These are phyloP conservation scores for Apamea anceps DNA, from an alignment of 2,888 invertebrate species.

Conservation along the genomic window DNA sequence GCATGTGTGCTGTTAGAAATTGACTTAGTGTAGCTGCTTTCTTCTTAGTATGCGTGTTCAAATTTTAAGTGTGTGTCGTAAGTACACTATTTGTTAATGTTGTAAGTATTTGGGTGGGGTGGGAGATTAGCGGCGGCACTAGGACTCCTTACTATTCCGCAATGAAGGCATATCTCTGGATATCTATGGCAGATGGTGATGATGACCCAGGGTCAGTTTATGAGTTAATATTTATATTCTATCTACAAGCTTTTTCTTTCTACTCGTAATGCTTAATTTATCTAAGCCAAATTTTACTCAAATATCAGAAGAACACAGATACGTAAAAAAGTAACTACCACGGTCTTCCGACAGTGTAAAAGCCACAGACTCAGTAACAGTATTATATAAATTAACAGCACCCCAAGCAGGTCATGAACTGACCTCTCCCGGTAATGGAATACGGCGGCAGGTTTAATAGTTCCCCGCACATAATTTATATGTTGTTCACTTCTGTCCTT, in stretches of 20 bases:
- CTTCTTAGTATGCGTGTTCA: no score
- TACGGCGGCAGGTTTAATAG: conserved; percentile 64
- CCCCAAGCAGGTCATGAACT: conserved; percentile 36
- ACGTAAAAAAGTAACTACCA: neutral
- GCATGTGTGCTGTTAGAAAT: no score
- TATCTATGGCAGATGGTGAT: no score
- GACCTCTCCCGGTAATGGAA: conserved; percentile 60
- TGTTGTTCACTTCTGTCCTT: conserved; percentile 56
- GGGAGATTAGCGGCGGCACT: no score
- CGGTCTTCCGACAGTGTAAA: neutral
- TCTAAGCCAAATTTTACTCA: neutral
- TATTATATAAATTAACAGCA: conserved; percentile 17
- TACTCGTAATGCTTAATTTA: neutral
- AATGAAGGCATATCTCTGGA: no score
- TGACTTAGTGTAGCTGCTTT: no score
- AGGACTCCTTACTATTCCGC: no score
- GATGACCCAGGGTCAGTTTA: no score
- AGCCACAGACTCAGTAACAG: conserved; percentile 22
- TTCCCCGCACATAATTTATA: conserved; percentile 59
- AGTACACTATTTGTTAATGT: no score
- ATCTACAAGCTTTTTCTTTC: neutral
- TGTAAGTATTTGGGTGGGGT: no score
- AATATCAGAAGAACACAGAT: neutral
- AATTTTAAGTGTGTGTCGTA: no score
- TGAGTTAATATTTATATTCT: neutral